Percentiles rank a stretch among this genome's conserved stretches.
Conservation (phyloP, 2,113 vertebrate genomes). For the Saimiri boliviensis region DNA sequence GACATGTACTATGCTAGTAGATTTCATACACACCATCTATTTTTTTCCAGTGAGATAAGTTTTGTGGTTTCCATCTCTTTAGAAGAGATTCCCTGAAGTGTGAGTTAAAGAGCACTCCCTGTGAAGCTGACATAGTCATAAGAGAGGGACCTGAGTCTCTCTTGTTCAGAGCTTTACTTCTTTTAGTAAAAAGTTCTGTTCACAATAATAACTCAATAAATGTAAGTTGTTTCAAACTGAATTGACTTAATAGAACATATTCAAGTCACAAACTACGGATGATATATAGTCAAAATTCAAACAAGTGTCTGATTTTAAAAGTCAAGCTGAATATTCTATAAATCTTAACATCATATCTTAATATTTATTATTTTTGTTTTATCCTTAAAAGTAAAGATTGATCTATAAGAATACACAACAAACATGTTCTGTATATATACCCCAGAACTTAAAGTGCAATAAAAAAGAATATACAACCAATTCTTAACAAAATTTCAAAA, state of each 20-base stretch:
- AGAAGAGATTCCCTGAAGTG: not conserved
- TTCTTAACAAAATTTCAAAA: not conserved
- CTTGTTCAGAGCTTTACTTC: not conserved
- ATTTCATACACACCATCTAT: not conserved
- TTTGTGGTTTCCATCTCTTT: not conserved
- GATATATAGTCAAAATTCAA: not conserved
- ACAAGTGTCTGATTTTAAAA: not conserved
- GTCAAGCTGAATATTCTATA: not conserved
- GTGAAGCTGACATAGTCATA: not conserved
- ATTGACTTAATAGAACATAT: not conserved
- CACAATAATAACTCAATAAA: not conserved
- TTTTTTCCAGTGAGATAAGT: not conserved
- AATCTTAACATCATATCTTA: not conserved
- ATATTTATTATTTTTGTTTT: not conserved
- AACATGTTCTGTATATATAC: too few relatives aligned
- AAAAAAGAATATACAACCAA: not conserved
- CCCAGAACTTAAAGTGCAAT: too few relatives aligned
- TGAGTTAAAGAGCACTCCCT: not conserved
- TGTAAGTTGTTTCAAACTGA: not conserved
- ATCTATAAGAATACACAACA: not conserved
- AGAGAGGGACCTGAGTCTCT: not conserved
- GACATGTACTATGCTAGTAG: not conserved
- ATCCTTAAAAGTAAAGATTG: not conserved
- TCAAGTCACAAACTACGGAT: not conserved
- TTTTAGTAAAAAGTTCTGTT: not conserved